Evolutionary conservation across 2,888 invertebrate species (phyloP).

Genomic region (Acronicta psi): DNA sequence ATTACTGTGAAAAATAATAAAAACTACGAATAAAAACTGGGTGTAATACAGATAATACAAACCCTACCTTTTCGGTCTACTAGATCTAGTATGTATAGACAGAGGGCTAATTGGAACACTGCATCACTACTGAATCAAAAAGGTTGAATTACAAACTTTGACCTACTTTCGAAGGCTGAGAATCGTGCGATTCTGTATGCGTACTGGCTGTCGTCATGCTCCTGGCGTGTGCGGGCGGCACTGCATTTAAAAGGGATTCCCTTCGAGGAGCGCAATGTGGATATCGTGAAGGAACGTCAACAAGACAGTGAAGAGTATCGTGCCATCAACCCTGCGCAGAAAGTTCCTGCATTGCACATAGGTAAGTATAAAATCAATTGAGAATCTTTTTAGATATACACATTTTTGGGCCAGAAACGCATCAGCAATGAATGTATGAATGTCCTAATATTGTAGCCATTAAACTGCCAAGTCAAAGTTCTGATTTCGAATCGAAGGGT

Average conservation of each 20-base stretch:
- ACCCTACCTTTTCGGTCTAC: no score
- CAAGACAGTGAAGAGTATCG: conserved; percentile 75
- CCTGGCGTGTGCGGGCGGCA: conserved; percentile 88
- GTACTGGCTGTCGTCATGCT: conserved; percentile 89
- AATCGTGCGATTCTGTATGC: conserved; percentile 80
- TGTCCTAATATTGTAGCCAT: no score
- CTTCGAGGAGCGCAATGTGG: conserved; percentile 74
- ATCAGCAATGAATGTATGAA: no score
- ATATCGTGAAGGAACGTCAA: conserved; percentile 70
- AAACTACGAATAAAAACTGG: no score
- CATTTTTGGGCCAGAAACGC: no score
- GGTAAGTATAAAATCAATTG: conserved; percentile 68
- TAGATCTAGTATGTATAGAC: no score
- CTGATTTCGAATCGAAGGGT: no score
- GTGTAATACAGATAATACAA: no score
- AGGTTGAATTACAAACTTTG: neutral
- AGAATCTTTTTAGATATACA: no score
- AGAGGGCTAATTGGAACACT: no score
- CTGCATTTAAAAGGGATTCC: conserved; percentile 74
- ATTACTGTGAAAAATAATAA: no score
- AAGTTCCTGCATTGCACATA: conserved; percentile 81
- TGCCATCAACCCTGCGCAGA: conserved; percentile 80
- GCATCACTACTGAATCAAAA: neutral
- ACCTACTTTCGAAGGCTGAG: conserved; percentile 56
- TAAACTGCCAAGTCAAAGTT: no score